Base-by-base conservation (phyloP, 2,797 vertebrate species). In the Acanthurus lineatus region DNA sequence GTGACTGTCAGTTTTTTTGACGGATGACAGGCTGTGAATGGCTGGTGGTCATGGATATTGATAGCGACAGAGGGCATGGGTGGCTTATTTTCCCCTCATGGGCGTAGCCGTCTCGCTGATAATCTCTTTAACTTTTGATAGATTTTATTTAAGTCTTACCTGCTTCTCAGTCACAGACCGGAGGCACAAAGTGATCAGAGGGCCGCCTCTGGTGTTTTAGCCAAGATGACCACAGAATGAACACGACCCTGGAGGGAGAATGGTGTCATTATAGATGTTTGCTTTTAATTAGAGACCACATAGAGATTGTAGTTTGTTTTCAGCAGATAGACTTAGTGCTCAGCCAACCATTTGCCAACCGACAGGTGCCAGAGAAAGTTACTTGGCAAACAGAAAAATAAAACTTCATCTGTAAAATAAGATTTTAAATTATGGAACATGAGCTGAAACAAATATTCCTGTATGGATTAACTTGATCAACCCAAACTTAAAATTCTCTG, bases 11-110 rank as follows among this genome's bases (percentile, higher is more conserved):
- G 54, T 25, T 32, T 83, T 80, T 77, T 73, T 58, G 73, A 68
- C 45, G 59, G 82, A 81, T 77, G 79, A 78, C 74, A 22, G 81
- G 61, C 49, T 81, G 58, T 79, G 68, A 73, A 53, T 42, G 63
- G 71, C 69, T 69, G 42, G 81, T 35, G 81, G 79, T 64, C 71
- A 69, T 51, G 47, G 69, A 69, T 76, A 90, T 84, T 77, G 83
- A 88, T 88, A 57, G 72, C 17, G 44, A 69, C 63, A 51, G 60
- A 80, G 68, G 70, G 60, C 64, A 68, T 1, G 38, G 58, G 20
- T 72, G 63, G 70, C 86, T 87, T 81, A 80, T 88, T 81, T 80
- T 53, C 53, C 22, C 49, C 59, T 77, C 48, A 59, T 40, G 66
- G 60, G 77, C 44, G 62, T 57, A 73, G 76, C 66, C 57, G 53